Conservation (phyloP, 92 coral and sea anemone genomes). For the Galaxea fascicularis region DNA sequence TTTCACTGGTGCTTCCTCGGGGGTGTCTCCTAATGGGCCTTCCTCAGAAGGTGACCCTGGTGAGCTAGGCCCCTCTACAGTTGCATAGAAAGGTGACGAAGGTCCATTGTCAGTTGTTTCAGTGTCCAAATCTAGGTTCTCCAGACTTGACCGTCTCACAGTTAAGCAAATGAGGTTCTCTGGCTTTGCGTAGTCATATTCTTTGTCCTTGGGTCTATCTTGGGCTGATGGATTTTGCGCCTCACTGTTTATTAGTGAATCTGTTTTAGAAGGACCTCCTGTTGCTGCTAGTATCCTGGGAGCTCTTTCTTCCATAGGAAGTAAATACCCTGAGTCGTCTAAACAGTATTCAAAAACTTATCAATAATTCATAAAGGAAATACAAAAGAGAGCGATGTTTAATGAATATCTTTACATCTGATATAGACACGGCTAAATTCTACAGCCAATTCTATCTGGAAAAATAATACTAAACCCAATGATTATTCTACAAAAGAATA, state of each 20-base stretch:
- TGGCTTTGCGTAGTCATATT: constrained; percentile 39
- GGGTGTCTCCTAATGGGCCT: neutral
- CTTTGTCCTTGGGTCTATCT: constrained; percentile 16
- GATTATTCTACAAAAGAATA: too few species aligned
- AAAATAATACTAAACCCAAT: too few species aligned
- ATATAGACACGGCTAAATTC: too few species aligned
- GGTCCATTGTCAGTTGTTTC: neutral
- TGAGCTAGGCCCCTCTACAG: constrained; percentile 27
- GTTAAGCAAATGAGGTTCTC: constrained; percentile 6
- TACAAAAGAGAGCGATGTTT: too few species aligned
- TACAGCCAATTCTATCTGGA: too few species aligned
- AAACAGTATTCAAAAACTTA: neutral
- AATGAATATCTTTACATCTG: too few species aligned
- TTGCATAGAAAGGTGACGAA: constrained; percentile 26
- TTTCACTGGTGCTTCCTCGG: neutral
- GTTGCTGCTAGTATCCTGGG: neutral
- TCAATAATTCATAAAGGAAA: too few species aligned
- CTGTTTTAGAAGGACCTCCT: neutral
- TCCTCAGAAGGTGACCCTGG: neutral
- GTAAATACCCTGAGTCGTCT: constrained; percentile 40
- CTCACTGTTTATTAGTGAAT: constrained; percentile 2
- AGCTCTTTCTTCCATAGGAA: constrained; percentile 23
- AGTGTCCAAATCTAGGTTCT: constrained; percentile 6
- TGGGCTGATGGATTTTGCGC: constrained; percentile 11
- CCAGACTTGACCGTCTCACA: constrained; percentile 12